Percentiles rank a stretch among this genome's conserved stretches.
Evolutionary conservation across 1,140 invertebrate species (phyloP).

Genomic region (Drosophila chauvacae): DNA sequence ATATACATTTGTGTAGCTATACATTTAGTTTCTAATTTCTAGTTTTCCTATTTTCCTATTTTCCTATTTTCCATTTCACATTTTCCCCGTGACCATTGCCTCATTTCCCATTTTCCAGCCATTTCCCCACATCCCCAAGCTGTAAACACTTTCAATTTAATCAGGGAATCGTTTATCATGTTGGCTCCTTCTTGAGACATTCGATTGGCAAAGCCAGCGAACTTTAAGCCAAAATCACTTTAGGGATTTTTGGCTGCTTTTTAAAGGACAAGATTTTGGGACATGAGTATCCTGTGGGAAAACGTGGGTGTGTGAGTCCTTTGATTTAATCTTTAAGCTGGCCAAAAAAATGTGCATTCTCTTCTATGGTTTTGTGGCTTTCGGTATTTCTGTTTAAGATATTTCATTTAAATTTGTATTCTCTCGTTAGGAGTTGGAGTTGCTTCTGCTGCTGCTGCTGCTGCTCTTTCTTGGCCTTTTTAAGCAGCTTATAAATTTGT

Average conservation of each 20-base stretch:
- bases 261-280: background rate
- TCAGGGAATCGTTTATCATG: conserved; percentile 32
- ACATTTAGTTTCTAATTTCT: background rate
- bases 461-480: conserved; percentile 2
- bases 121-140: background rate
- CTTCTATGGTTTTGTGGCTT: conserved; percentile 1
- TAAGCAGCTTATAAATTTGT: conserved; percentile 15
- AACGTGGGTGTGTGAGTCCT: background rate
- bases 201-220: conserved; percentile 8
- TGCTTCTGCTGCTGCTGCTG: background rate
- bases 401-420: conserved; percentile 21
- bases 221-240: conserved; percentile 36
- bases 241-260: conserved; percentile 18
- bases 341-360: background rate
- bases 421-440: background rate
- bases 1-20: background rate
- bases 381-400: background rate
- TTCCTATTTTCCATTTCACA: background rate
- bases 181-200: conserved; percentile 3
- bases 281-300: conserved; percentile 5
- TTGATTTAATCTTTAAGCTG: conserved; percentile 8
- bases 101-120: background rate
- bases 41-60: no score
- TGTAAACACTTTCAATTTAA: conserved; percentile 27
- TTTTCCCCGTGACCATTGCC: background rate